phyloP scores from a whole-genome alignment of 2,113 vertebrate species.

The Cephalopholis sonnerati region DNA sequence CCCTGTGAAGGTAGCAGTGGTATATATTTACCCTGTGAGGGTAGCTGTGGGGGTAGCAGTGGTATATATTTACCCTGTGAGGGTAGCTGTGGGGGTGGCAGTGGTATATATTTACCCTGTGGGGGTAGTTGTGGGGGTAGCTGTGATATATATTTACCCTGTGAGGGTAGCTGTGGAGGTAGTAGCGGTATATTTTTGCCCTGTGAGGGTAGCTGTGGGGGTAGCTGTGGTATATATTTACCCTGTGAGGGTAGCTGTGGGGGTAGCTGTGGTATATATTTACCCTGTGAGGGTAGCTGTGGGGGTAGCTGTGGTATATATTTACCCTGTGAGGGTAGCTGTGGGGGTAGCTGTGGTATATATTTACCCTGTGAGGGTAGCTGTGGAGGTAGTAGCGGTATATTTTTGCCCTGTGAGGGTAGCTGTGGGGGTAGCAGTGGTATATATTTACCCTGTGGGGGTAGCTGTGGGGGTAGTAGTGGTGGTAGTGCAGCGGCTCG shows the following conservation, averaged over 20 bases:
- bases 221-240: neutral
- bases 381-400: neutral
- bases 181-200: neutral
- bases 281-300: neutral
- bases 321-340: neutral
- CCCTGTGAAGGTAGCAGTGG: neutral
- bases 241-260: too few relatives aligned
- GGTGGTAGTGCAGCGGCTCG: conserved; percentile 61
- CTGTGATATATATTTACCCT: too few relatives aligned
- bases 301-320: neutral
- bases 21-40: neutral
- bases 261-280: neutral
- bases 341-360: neutral
- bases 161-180: too few relatives aligned
- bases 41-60: neutral
- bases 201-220: neutral
- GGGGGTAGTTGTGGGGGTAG: neutral
- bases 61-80: neutral
- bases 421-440: neutral
- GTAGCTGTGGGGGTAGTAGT: conserved; percentile 64
- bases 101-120: neutral
- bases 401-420: conserved; percentile 15
- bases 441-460: conserved; percentile 64
- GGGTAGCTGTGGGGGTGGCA: neutral
- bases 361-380: conserved; percentile 2